These are phyloP conservation scores for Mythimna pallens DNA, from an alignment of 2,888 invertebrate species.

Conservation along the genomic window DNA sequence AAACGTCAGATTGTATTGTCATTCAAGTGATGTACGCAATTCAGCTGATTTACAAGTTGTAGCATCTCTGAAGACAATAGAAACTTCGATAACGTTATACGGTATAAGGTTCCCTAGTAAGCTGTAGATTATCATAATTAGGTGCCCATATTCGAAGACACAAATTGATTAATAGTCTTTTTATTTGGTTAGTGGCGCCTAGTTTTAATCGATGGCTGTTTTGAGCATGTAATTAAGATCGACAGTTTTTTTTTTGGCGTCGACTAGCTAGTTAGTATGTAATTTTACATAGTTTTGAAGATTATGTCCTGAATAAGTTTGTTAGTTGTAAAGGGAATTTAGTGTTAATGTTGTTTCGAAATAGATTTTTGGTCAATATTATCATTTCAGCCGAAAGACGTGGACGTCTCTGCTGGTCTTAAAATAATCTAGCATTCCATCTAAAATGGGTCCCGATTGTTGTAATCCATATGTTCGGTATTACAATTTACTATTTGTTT, in stretches of 20 bases:
- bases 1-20: slow-evolving; percentile 54
- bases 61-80: slow-evolving; percentile 59
- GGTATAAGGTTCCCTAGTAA: slow-evolving; percentile 53
- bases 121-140: slow-evolving; percentile 62
- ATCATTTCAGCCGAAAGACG: too few species aligned
- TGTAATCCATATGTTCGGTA: too few species aligned
- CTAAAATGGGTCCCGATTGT: too few species aligned
- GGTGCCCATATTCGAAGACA: slow-evolving; percentile 51
- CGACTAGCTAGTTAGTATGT: too few species aligned
- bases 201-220: slow-evolving; percentile 60
- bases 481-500: too few species aligned
- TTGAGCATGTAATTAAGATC: slow-evolving; percentile 42
- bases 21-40: slow-evolving; percentile 55
- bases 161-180: slow-evolving; percentile 60
- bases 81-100: slow-evolving; percentile 46
- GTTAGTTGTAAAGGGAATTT: neutral
- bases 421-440: too few species aligned
- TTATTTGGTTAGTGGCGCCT: slow-evolving; percentile 62
- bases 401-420: too few species aligned
- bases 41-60: slow-evolving; percentile 44
- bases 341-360: neutral
- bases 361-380: neutral
- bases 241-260: slow-evolving; percentile 14
- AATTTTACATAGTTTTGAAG: neutral
- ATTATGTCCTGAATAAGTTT: neutral